Evolutionary conservation across 2,888 invertebrate species (phyloP), one percentile per base, ranked within the genome.

Genomic region (Amorpha juglandis): DNA sequence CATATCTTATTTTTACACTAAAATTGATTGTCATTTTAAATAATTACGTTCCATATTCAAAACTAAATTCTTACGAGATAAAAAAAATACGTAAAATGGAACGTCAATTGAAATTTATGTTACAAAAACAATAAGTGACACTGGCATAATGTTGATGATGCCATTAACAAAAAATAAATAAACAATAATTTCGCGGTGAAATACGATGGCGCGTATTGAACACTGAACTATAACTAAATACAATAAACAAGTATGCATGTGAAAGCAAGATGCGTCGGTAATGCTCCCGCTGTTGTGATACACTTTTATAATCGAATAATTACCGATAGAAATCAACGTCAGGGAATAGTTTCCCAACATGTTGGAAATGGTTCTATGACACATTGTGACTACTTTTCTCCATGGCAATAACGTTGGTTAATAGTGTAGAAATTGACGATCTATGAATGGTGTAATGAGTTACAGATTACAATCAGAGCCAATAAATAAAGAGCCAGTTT

Each of bases 231-330:
- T 74, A 75, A 79, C 77, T 79, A 77, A 74, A 77, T 68, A 78
- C 73, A 79, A 75, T 76, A 71, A 75, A 79, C 74, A 78, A 73
- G 71, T 73, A 75, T 80, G 82, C 81, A 78, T 77, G 83, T 83
- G 82, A 82, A 83, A 83, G 82, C 80, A 67, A 78, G 73, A 77
- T 75, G 70, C 73, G 70, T 75, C 70, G 71, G 78, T 74, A 77
- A 74, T 66, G 80, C 71, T 74, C 77, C 69, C 71, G 70, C 70
- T 50, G 48, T 16, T n/a, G 9, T 27, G 27, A 14, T 27, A 35
- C 35, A 35, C 53, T 16, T n/a, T 38, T 16, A 16, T 16, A 16
- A n/a, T 35, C 16, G 12, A 58, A 19, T 19, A 52, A 33, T 19
- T 8, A 35, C 38, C 12, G 38, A 12, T 58, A 58, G 58, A 58